Evolutionary conservation across 2,797 vertebrate species (phyloP).

Genomic region (Acanthis flammea): DNA sequence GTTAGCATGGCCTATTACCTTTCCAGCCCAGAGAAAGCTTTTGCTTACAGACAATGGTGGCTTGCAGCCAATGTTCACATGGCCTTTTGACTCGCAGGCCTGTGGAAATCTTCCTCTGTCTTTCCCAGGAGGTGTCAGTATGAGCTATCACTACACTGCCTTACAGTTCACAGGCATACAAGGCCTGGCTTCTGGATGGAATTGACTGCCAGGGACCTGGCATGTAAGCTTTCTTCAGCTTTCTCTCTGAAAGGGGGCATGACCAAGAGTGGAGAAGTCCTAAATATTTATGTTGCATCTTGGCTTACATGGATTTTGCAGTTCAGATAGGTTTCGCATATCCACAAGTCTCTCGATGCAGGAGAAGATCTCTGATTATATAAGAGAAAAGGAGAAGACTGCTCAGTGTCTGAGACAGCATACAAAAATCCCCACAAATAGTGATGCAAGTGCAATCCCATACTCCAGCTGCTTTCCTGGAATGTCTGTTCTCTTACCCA

Average conservation of each 20-base stretch:
- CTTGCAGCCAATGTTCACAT: neutral
- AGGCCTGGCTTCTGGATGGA: neutral
- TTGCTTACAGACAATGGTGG: neutral
- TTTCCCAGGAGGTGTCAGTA: constrained; percentile 14
- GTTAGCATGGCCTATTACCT: neutral
- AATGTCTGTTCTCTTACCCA: neutral
- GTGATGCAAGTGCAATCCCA: neutral
- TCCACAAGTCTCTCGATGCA: neutral
- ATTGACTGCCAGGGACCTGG: neutral
- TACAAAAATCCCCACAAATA: neutral
- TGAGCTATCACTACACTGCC: neutral
- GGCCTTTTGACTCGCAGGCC: neutral
- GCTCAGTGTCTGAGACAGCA: neutral
- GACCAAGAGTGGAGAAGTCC: neutral
- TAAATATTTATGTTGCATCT: constrained; percentile 25
- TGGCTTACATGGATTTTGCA: neutral
- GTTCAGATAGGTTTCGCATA: neutral
- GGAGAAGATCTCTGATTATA: neutral
- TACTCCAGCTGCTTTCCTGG: neutral
- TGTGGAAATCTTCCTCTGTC: neutral
- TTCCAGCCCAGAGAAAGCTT: neutral
- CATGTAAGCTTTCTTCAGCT: neutral
- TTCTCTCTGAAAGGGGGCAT: neutral
- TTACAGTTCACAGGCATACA: neutral
- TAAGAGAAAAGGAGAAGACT: neutral